These are phyloP conservation scores for Resseliella maxima DNA, from an alignment of 2,888 invertebrate genomes.

Conservation along the genomic window DNA sequence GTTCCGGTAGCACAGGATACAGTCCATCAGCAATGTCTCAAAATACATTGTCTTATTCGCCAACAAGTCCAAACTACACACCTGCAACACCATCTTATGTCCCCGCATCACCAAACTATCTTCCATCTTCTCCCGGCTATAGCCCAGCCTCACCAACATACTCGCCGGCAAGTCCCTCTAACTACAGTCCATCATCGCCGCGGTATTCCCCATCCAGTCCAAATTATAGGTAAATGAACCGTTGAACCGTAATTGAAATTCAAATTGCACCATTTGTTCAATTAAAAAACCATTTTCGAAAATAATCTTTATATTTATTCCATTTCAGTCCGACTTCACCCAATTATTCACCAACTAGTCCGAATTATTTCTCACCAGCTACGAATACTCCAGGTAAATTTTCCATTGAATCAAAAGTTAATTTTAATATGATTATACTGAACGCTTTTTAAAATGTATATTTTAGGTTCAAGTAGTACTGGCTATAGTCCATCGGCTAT, in stretches of 20 bases:
- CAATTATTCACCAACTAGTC: conserved; percentile 74
- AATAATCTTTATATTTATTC: too few species aligned
- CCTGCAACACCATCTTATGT: conserved; percentile 74
- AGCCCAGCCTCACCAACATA: conserved; percentile 77
- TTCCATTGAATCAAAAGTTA: too few species aligned
- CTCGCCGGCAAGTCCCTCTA: conserved; percentile 72
- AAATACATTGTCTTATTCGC: conserved; percentile 79
- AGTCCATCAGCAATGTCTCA: conserved; percentile 79
- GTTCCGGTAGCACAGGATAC: conserved; percentile 80
- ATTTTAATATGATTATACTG: too few species aligned
- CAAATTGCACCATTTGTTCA: neutral
- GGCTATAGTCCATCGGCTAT: conserved; percentile 79
- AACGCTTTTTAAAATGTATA: neutral
- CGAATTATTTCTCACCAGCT: conserved; percentile 81
- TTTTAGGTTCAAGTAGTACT: conserved; percentile 77
- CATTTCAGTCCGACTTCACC: too few species aligned
- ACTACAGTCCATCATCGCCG: conserved; percentile 78
- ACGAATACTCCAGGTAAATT: conserved; percentile 43
- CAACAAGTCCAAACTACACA: conserved; percentile 70
- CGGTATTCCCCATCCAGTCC: conserved; percentile 74
- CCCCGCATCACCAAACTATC: conserved; percentile 74
- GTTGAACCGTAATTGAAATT: too few species aligned
- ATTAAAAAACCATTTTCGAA: too few species aligned
- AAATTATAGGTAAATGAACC: conserved; percentile 63
- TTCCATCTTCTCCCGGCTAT: conserved; percentile 75